Conservation (phyloP, 2,113 vertebrate genomes). For the Antechinus stuartii region DNA sequence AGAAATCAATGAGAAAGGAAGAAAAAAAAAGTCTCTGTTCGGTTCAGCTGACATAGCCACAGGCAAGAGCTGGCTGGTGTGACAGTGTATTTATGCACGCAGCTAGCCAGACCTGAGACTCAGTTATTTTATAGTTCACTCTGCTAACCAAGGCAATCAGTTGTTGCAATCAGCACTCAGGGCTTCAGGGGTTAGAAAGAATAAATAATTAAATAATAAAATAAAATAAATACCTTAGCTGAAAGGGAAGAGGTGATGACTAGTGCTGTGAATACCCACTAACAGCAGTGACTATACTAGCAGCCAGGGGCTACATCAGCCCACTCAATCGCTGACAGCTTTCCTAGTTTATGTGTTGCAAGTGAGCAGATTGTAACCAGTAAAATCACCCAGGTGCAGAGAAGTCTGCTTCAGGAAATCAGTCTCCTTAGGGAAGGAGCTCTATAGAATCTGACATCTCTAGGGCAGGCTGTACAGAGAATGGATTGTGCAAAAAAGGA, state of each 20-base stretch:
- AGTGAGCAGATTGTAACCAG: conserved; percentile 37
- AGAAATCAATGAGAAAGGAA: conserved; percentile 40
- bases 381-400: conserved; percentile 66
- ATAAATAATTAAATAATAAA: conserved; percentile 56
- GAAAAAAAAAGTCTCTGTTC: conserved; percentile 74
- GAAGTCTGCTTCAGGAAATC: conserved; percentile 56
- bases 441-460: neutral
- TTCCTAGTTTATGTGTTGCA: conserved; percentile 38
- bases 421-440: conserved; percentile 56
- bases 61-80: conserved; percentile 74
- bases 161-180: conserved; percentile 68
- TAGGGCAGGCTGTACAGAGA: neutral
- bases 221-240: conserved; percentile 59
- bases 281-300: conserved; percentile 21
- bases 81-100: conserved; percentile 70
- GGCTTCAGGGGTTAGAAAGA: conserved; percentile 61
- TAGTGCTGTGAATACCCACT: conserved; percentile 38
- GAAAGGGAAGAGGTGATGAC: conserved; percentile 30
- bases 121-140: conserved; percentile 77
- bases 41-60: conserved; percentile 77
- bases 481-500: neutral
- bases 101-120: conserved; percentile 69
- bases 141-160: conserved; percentile 67
- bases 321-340: conserved; percentile 41
- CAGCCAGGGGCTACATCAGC: conserved; percentile 35